Base-by-base conservation (phyloP, 2,888 invertebrate genomes). In the Helobdella robusta region DNA sequence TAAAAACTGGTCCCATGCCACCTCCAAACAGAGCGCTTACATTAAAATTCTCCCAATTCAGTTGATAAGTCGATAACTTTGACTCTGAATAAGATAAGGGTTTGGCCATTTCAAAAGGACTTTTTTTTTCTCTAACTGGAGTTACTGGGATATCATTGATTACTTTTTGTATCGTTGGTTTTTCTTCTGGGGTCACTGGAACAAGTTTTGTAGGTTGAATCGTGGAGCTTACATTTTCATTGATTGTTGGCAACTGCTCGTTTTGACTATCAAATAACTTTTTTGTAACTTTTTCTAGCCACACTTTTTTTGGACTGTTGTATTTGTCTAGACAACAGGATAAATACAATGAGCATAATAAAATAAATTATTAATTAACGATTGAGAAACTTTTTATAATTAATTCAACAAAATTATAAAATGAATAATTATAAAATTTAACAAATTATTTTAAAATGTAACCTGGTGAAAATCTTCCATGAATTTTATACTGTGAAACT, bases 401-500 rank as follows among this genome's bases (percentile, higher is more conserved):
- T n/a, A n/a, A n/a, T n/a, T n/a, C n/a, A n/a, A n/a, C n/a, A n/a
- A 18, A 44, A 44, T 44, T 44, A 11, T 11, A 15, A 44, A 44
- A 44, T 15, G 18, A 44, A 44, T n/a, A n/a, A n/a, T n/a, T n/a
- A 44, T 44, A 11, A 18, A 15, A 44, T 15, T 18, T 18, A 44
- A 44, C 11, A 18, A 18, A 18, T 44, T 44, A 44, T 44, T 44
- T 18, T 44, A 44, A 15, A 11, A 11, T 1, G 23, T 59, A 20
- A 67, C 67, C 67, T 65, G 67, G 65, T 35, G 50, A 48, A 30
- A 60, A 65, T 2, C 44, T 71, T 28, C 73, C 73, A 59, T 68
- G 68, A 56, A 72, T 70, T 61, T 73, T 74, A 68, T 69, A 74
- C 67, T 74, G 72, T 11, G 73, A 68, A n/a, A 74, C 70, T 64